phyloP scores from a whole-genome alignment of 2,113 vertebrate genomes.

The Cacatua alba region DNA sequence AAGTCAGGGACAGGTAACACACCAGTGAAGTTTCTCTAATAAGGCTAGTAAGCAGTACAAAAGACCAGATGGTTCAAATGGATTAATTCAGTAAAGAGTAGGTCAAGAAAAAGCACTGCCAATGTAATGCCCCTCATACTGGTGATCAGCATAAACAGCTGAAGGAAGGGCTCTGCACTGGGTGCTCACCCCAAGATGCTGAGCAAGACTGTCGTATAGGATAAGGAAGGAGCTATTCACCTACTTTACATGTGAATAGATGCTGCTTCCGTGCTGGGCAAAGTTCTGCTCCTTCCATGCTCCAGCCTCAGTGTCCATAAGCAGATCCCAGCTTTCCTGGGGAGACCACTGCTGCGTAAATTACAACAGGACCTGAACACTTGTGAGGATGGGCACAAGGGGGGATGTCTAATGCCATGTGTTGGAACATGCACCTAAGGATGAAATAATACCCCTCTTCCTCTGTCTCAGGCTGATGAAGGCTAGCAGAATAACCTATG shows the following conservation, averaged over 20 bases:
- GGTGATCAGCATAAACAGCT: neutral
- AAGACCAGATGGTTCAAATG: neutral
- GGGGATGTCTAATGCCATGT: rapidly evolving
- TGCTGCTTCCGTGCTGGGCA: neutral
- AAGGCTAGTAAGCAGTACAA: neutral
- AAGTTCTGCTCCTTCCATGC: neutral
- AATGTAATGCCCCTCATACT: neutral
- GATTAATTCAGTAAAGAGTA: neutral
- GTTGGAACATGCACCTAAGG: neutral
- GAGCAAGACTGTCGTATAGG: neutral
- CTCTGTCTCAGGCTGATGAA: neutral
- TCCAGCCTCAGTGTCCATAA: neutral
- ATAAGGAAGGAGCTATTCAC: neutral
- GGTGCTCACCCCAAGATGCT: neutral
- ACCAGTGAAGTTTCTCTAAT: neutral
- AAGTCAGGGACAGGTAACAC: neutral
- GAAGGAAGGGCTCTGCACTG: neutral
- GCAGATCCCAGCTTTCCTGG: neutral
- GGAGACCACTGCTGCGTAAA: neutral
- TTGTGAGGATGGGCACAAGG: neutral
- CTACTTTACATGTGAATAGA: neutral
- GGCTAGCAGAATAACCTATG: neutral
- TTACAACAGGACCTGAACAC: neutral
- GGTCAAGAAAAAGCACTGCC: neutral
- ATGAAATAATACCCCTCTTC: neutral